A percentile compares a stretch with the other conserved stretches of the same genome.
Conservation (phyloP, 2,797 vertebrate species). For the Halcyon smyrnensis region DNA sequence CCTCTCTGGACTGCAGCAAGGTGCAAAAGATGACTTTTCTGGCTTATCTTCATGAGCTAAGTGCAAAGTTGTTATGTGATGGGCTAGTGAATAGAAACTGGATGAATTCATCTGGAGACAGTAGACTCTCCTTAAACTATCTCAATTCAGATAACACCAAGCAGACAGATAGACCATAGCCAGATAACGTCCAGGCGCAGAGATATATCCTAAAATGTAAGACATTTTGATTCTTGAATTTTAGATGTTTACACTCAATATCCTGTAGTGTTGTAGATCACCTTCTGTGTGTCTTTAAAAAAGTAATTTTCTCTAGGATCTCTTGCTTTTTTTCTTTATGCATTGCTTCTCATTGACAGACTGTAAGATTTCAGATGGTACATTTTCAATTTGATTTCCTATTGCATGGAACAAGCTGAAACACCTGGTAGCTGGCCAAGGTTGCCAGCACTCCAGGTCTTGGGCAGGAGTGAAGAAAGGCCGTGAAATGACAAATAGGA, state of each 20-base stretch:
- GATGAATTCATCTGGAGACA: background rate
- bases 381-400: background rate
- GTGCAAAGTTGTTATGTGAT: conserved; percentile 31
- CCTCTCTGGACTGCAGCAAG: background rate
- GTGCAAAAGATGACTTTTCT: conserved; percentile 15
- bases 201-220: background rate
- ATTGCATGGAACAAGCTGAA: background rate
- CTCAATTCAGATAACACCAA: background rate
- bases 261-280: background rate
- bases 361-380: background rate
- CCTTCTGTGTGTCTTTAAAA: background rate
- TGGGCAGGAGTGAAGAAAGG: background rate
- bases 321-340: background rate
- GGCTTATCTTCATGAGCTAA: conserved; percentile 25
- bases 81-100: background rate
- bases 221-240: background rate
- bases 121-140: background rate
- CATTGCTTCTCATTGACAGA: background rate
- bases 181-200: background rate
- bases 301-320: background rate
- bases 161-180: background rate
- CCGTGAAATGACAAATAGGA: background rate
- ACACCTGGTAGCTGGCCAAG: background rate
- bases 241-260: background rate
- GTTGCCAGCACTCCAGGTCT: background rate